Conservation (phyloP, 2,797 vertebrate genomes). For the Paguma larvata region DNA sequence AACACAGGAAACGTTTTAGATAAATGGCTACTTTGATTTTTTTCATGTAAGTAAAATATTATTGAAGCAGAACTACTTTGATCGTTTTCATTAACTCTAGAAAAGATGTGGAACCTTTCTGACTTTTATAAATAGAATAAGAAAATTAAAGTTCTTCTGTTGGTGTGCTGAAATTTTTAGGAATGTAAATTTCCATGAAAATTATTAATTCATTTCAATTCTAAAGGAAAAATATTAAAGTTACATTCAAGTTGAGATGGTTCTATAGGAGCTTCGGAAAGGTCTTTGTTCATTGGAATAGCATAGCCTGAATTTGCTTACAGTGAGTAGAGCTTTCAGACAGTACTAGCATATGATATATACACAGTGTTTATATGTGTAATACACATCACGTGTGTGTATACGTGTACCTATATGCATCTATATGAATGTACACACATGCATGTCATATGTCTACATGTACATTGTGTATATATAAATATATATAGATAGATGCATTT, state of each 20-base stretch:
- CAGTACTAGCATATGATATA: background rate
- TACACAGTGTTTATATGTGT: background rate
- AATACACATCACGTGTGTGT: background rate
- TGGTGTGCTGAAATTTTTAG: conserved; percentile 62
- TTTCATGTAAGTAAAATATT: background rate
- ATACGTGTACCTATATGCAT: background rate
- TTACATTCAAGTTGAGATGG: conserved; percentile 21
- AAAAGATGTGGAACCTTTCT: conserved; percentile 30
- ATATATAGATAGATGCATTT: background rate
- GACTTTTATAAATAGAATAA: conserved; percentile 36
- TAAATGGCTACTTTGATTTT: conserved; percentile 52
- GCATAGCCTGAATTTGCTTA: background rate
- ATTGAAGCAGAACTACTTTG: background rate
- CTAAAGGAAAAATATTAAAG: conserved; percentile 36
- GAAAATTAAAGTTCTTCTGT: conserved; percentile 64
- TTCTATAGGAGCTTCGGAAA: conserved; percentile 23
- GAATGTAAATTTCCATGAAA: conserved; percentile 61
- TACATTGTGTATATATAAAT: background rate
- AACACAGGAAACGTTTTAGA: background rate
- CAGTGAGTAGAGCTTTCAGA: conserved; percentile 2
- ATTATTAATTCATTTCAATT: conserved; percentile 58
- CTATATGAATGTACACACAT: too few species aligned
- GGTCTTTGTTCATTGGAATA: background rate
- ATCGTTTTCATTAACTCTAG: conserved; percentile 51
- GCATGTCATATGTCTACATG: background rate